Evolutionary conservation across 2,113 vertebrate species (phyloP).

Genomic region (Acinonyx jubatus): DNA sequence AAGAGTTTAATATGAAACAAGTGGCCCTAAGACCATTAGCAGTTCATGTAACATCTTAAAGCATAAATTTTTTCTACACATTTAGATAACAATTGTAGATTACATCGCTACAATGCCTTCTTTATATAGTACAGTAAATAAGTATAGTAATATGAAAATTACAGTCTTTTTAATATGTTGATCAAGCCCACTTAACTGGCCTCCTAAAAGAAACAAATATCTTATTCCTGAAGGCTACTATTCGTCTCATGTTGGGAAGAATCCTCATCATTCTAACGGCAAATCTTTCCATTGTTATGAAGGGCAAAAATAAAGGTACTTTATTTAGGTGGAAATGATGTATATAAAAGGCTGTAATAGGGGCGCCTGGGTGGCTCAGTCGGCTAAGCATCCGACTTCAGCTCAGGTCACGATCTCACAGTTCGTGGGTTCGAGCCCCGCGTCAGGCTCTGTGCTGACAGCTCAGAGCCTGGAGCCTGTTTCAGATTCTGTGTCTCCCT

Average conservation of each 20-base stretch:
- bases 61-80: background rate
- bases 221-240: constrained; percentile 63
- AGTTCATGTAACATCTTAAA: constrained; percentile 48
- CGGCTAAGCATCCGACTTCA: too few species aligned
- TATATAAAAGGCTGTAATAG: constrained; percentile 60
- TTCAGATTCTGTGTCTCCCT: too few species aligned
- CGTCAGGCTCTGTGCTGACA: too few species aligned
- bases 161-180: constrained; percentile 49
- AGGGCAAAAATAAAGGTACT: constrained; percentile 6
- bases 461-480: too few species aligned
- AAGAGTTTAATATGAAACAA: background rate
- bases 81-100: constrained; percentile 75
- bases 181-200: constrained; percentile 70
- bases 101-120: constrained; percentile 54
- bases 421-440: too few species aligned
- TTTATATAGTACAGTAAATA: constrained; percentile 70
- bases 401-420: too few species aligned
- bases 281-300: constrained; percentile 62
- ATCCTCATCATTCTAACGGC: constrained; percentile 47
- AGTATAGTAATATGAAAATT: constrained; percentile 61
- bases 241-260: constrained; percentile 73
- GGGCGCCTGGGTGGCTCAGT: too few species aligned
- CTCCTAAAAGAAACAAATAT: constrained; percentile 71
- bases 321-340: constrained; percentile 49
- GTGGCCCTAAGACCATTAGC: constrained; percentile 31